Percentiles rank a stretch among this genome's conserved stretches.
These are phyloP conservation scores for Xyrauchen texanus DNA, from an alignment of 2,113 vertebrate species.

Conservation along the genomic window DNA sequence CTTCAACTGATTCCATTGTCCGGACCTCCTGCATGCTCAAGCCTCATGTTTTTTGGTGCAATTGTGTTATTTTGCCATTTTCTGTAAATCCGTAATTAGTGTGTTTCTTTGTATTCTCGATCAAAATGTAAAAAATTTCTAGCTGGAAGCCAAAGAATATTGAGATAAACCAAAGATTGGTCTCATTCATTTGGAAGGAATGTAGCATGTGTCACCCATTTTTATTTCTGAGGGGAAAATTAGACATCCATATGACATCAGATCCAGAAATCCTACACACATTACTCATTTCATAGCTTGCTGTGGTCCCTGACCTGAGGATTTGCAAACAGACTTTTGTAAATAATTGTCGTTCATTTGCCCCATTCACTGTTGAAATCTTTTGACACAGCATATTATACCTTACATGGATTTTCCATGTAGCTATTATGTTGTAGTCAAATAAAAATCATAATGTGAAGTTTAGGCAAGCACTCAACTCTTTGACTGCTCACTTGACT, in stretches of 20 bases:
- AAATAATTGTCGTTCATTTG: conserved; percentile 10
- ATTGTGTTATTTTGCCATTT: conserved; percentile 1
- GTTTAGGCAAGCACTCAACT: not conserved
- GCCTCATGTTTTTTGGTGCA: too few relatives aligned
- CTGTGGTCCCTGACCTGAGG: not conserved
- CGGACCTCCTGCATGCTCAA: too few relatives aligned
- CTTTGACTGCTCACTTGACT: not conserved
- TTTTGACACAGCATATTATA: not conserved
- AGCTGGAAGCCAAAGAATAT: conserved; percentile 31
- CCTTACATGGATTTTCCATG: not conserved
- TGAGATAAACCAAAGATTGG: conserved; percentile 15
- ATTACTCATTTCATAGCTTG: not conserved
- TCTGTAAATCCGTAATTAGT: not conserved
- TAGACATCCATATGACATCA: not conserved
- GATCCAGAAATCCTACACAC: conserved; percentile 20
- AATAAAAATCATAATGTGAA: conserved; percentile 36
- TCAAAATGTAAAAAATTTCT: conserved; percentile 3
- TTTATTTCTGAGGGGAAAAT: not conserved
- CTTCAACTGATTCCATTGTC: not conserved
- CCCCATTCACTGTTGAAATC: not conserved
- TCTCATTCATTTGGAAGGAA: conserved; percentile 15
- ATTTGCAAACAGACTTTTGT: not conserved
- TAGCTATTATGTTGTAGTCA: not conserved
- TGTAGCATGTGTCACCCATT: conserved; percentile 43
- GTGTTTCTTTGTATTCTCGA: conserved; percentile 18